phyloP scores from a whole-genome alignment of 1,140 invertebrate genomes.

The Oncopeltus fasciatus region DNA sequence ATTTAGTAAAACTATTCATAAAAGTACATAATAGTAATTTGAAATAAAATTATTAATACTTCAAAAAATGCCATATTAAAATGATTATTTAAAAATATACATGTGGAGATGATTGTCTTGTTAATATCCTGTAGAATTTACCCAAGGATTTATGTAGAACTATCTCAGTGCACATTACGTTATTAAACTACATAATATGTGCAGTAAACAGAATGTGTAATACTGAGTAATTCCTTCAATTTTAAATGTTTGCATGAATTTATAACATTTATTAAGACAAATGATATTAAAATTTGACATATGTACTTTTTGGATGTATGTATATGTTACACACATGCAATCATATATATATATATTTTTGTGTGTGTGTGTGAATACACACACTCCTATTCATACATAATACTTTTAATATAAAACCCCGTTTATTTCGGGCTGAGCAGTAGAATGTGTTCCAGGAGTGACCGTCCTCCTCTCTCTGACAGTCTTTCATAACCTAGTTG shows the following conservation, averaged over 20 bases:
- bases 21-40: not conserved
- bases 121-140: no score
- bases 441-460: conserved; percentile 69
- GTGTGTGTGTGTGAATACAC: no score
- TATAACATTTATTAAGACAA: not conserved
- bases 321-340: no score
- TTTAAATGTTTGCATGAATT: not conserved
- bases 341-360: no score
- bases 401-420: no score
- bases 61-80: no score
- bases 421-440: no score
- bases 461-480: conserved; percentile 99
- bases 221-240: not conserved
- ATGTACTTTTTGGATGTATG: not conserved
- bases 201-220: not conserved
- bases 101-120: no score
- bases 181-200: not conserved
- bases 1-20: not conserved
- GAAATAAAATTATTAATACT: not conserved
- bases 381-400: no score
- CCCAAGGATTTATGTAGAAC: no score
- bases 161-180: not conserved
- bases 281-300: no score
- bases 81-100: no score
- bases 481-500: conserved; percentile 94